Conservation (phyloP, 2,113 vertebrate species). For the Datnioides undecimradiatus region DNA sequence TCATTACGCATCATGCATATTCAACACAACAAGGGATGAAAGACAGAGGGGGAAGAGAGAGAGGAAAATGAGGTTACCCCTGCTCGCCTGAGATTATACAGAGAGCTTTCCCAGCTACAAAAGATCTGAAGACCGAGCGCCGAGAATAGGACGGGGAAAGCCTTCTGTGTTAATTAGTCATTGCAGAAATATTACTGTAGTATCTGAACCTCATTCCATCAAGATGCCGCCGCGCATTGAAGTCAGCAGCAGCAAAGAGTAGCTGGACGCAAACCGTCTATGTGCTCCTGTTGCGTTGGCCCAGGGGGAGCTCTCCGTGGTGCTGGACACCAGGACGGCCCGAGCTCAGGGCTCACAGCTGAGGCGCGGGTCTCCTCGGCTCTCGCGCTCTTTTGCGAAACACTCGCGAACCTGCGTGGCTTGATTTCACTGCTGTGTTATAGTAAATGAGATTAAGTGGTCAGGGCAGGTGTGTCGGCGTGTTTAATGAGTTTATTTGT, state of each 20-base stretch:
- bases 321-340: constrained; percentile 52
- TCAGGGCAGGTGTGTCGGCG: neutral
- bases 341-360: constrained; percentile 27
- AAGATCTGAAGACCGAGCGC: constrained; percentile 69
- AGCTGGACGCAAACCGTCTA: neutral
- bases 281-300: constrained; percentile 9
- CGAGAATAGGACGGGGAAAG: constrained; percentile 62
- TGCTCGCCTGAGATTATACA: constrained; percentile 68
- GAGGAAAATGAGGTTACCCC: constrained; percentile 66
- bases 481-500: neutral
- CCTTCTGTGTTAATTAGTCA: constrained; percentile 69
- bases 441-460: neutral
- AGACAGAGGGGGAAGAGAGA: constrained; percentile 17
- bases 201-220: constrained; percentile 47
- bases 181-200: constrained; percentile 40
- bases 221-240: constrained; percentile 33
- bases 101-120: constrained; percentile 64
- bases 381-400: neutral
- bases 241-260: constrained; percentile 38
- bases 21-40: constrained; percentile 57
- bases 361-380: neutral
- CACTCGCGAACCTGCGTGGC: neutral
- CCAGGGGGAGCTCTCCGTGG: constrained; percentile 66
- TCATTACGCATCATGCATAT: constrained; percentile 74
- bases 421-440: neutral